These are phyloP conservation scores for Actinopyga echinites DNA, from an alignment of 53 echinoderm and acorn worm species.

Conservation along the genomic window DNA sequence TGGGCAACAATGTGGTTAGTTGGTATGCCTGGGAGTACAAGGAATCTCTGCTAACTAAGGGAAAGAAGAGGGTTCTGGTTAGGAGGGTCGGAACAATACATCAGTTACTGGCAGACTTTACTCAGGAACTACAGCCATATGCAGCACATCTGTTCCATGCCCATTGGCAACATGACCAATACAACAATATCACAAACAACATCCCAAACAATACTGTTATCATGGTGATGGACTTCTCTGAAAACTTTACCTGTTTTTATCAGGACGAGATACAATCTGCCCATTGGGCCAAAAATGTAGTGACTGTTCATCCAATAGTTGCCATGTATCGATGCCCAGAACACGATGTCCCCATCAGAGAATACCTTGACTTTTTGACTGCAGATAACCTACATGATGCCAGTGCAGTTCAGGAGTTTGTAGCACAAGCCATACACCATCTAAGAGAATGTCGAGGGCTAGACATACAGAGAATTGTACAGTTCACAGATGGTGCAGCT, in stretches of 20 bases:
- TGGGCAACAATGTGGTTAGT: neutral
- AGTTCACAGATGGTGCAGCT: conserved; percentile 60
- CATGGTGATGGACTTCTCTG: conserved; percentile 39
- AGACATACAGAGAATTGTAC: conserved; percentile 37
- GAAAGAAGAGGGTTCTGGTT: conserved; percentile 27
- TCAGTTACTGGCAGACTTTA: neutral
- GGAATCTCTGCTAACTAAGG: conserved; percentile 4
- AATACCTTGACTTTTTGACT: conserved; percentile 55
- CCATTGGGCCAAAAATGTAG: conserved; percentile 52
- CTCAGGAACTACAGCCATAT: conserved; percentile 2
- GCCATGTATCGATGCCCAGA: conserved; percentile 60
- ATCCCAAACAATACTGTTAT: conserved; percentile 26
- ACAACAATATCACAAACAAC: conserved; percentile 13
- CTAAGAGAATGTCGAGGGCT: conserved; percentile 44
- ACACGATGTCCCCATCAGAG: conserved; percentile 36
- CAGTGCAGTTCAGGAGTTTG: conserved; percentile 58
- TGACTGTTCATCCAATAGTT: conserved; percentile 64
- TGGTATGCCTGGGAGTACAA: conserved; percentile 41
- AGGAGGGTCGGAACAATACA: neutral
- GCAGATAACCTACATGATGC: conserved; percentile 59
- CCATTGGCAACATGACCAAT: conserved; percentile 47
- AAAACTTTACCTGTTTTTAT: conserved; percentile 28
- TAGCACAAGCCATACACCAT: conserved; percentile 3
- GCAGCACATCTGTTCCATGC: conserved; percentile 31
- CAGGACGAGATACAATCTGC: conserved; percentile 50